Base-by-base conservation (phyloP, 2,888 invertebrate genomes). In the Apeira syringaria region DNA sequence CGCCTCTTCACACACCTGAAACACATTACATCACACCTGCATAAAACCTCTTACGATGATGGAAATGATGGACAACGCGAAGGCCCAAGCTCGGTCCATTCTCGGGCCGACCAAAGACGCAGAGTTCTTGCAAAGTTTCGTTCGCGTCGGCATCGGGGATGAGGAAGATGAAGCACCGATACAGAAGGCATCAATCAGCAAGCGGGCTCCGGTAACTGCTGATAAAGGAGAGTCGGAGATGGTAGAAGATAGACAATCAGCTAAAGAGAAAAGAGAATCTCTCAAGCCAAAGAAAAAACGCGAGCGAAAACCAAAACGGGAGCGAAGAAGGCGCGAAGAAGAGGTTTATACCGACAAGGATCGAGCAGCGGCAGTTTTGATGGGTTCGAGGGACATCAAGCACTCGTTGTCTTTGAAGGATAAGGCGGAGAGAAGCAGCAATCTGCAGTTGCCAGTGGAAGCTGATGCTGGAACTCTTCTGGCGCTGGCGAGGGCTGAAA, bases 301-400 rank as follows among this genome's bases (percentile, higher is more conserved):
- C 35, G 80, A 77, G 15, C 63, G 73, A 2, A 87, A 83, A 41
- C 78, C 71, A 32, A 87, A 85, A 47, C 77, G 86, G 1, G 87
- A 88, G 36, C 72, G 78, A 43, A 64, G 86, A 24, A 63, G 75
- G 22, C 69, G 85, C 3, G 82, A 90, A 49, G 96, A 96, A 58
- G 97, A 97, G 67, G 80, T 95, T 11, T 97, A 97, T 66, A 97
- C 97, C 10, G 97, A 97, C 72, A 97, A 97, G 68, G 97, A 97
- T 72, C 90, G 97, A 3, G 97, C 97, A 0, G 97, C 97, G 0
- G 97, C 97, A 0, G 97, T 97, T 8, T 95, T 96, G 64, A 92
- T 95, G 91, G 96, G 96, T 0, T 94, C 93, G n/a, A 94, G 93
- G 50, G 97, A 97, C 69, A 97, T 97, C 50, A 97, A 97, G 68